phyloP scores from a whole-genome alignment of 1,140 invertebrate genomes.

The Palaemon carinicauda region DNA sequence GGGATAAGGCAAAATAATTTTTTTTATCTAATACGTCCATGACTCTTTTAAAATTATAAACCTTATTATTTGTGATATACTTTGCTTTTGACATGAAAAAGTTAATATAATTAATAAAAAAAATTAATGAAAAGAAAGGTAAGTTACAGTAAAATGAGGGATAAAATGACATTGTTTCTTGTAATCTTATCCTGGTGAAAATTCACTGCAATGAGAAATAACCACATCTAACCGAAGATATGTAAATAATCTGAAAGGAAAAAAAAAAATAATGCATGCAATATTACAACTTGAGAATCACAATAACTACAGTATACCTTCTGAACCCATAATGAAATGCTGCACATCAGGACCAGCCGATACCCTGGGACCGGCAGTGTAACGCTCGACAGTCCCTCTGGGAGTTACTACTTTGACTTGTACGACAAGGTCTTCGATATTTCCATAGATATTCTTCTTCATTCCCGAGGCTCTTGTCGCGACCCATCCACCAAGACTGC shows the following conservation, averaged over 20 bases:
- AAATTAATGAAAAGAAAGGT: too few relatives aligned
- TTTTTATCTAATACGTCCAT: too few relatives aligned
- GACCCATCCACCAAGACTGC: constrained; percentile 97
- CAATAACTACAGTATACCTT: constrained; percentile 74
- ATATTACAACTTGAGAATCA: neutral
- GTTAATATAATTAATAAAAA: neutral
- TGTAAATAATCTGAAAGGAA: neutral
- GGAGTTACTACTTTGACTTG: constrained; percentile 89
- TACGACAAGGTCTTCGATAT: constrained; percentile 95
- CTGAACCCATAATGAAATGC: constrained; percentile 95
- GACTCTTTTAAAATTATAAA: neutral
- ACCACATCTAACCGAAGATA: too few relatives aligned
- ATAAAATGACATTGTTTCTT: too few relatives aligned
- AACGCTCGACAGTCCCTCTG: constrained; percentile 83
- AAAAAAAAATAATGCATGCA: neutral
- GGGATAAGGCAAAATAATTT: too few relatives aligned
- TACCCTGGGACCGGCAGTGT: constrained; percentile 84
- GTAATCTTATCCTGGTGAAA: too few relatives aligned
- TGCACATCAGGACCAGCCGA: constrained; percentile 96
- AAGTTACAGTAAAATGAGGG: too few relatives aligned
- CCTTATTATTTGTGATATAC: too few relatives aligned
- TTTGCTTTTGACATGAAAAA: neutral
- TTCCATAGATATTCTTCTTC: constrained; percentile 99
- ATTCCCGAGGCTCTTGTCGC: constrained; percentile 97
- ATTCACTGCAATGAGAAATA: too few relatives aligned